phyloP scores from a whole-genome alignment of 2,113 vertebrate species.

The Chamaea fasciata region DNA sequence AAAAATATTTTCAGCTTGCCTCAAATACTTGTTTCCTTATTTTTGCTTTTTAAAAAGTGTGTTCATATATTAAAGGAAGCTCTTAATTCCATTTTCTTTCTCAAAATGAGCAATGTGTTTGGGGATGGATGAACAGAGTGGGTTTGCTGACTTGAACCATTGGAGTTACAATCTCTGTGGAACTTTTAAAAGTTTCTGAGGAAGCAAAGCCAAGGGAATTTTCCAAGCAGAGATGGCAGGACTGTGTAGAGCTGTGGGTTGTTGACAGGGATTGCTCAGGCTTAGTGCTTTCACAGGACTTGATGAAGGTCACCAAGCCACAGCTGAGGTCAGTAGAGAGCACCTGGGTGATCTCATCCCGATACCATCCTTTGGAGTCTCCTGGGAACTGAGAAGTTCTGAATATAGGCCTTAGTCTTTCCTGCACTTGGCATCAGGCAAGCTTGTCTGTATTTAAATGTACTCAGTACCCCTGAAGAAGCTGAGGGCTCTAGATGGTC shows the following conservation, averaged over 20 bases:
- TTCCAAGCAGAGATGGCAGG: neutral
- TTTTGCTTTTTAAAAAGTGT: neutral
- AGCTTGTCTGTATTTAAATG: neutral
- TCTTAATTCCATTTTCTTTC: neutral
- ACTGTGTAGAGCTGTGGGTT: neutral
- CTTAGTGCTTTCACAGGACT: neutral
- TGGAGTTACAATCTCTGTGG: neutral
- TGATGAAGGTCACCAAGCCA: neutral
- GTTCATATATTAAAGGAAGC: neutral
- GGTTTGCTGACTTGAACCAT: neutral
- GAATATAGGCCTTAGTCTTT: neutral
- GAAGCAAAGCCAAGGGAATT: conserved; percentile 7
- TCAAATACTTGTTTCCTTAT: neutral
- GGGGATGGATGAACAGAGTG: neutral
- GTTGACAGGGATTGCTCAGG: neutral
- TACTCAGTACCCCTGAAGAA: neutral
- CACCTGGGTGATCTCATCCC: neutral
- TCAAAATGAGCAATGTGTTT: neutral
- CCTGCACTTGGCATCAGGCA: neutral
- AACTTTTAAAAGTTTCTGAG: neutral
- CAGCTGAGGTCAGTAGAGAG: neutral
- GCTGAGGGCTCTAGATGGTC: neutral
- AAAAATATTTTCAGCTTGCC: neutral
- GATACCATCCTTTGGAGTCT: neutral
- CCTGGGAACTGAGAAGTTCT: neutral